Conservation (phyloP, 2,113 vertebrate species). For the Clinocottus analis region DNA sequence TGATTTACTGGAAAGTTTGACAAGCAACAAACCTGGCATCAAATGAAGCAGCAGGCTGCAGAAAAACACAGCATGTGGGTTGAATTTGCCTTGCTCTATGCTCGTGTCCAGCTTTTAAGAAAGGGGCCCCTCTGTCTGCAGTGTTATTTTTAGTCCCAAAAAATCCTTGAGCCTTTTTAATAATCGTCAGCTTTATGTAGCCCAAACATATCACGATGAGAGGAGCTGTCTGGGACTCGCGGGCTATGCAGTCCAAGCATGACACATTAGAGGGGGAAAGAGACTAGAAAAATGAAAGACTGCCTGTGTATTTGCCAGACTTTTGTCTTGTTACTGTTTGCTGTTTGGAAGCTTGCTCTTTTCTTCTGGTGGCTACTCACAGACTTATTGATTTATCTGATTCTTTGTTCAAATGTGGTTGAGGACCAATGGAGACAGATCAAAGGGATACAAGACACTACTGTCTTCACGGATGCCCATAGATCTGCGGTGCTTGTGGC, state of each 20-base stretch:
- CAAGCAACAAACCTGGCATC: constrained; percentile 60
- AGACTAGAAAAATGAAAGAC: constrained; percentile 43
- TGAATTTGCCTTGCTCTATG: constrained; percentile 57
- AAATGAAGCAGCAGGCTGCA: constrained; percentile 49
- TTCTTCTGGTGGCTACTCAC: constrained; percentile 63
- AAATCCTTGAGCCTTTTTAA: constrained; percentile 74
- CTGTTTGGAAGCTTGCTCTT: constrained; percentile 39
- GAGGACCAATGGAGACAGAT: constrained; percentile 66
- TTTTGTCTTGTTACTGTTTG: constrained; percentile 55
- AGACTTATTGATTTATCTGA: constrained; percentile 85
- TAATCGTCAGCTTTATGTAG: constrained; percentile 73
- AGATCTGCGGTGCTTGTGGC: constrained; percentile 77
- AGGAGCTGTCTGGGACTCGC: constrained; percentile 61
- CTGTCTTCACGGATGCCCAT: constrained; percentile 79
- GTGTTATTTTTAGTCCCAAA: constrained; percentile 77
- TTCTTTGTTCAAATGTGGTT: constrained; percentile 70
- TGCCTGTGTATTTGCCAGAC: constrained; percentile 54
- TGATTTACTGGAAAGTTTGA: constrained; percentile 75
- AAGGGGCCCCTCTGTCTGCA: constrained; percentile 61
- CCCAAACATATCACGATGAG: constrained; percentile 69
- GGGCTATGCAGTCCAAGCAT: constrained; percentile 65
- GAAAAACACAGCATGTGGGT: constrained; percentile 66
- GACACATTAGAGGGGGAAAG: constrained; percentile 46
- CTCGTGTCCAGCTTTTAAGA: constrained; percentile 63
- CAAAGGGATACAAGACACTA: constrained; percentile 80